These are phyloP conservation scores for Unio delphinus DNA, from an alignment of 2,888 invertebrate species.

Conservation along the genomic window DNA sequence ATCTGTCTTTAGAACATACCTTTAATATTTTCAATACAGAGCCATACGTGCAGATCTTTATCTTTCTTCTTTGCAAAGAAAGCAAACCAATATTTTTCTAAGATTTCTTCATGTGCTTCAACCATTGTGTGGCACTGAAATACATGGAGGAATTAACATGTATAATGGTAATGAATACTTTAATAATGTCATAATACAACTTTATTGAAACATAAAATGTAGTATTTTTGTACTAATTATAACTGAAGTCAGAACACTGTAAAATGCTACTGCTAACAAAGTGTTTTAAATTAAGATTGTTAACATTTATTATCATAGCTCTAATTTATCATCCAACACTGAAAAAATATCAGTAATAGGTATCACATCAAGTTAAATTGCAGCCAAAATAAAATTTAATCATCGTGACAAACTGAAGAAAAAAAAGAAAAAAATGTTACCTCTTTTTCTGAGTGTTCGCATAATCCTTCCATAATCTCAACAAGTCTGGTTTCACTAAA, in stretches of 20 bases:
- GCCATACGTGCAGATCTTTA: conserved; percentile 80
- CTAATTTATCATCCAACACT: too few species aligned
- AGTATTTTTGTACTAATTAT: too few species aligned
- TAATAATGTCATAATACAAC: too few species aligned
- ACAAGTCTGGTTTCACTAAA: conserved; percentile 87
- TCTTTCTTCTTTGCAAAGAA: conserved; percentile 75
- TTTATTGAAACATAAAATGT: too few species aligned
- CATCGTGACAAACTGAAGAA: neutral
- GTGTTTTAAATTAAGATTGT: too few species aligned
- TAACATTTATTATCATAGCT: too few species aligned
- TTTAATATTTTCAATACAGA: conserved; percentile 84
- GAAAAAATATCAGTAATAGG: neutral
- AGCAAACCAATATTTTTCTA: conserved; percentile 93
- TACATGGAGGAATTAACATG: too few species aligned
- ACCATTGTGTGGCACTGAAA: conserved; percentile 86
- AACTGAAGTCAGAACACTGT: too few species aligned
- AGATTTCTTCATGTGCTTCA: conserved; percentile 84
- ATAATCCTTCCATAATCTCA: conserved; percentile 91
- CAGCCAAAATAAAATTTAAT: neutral
- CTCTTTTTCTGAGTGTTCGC: conserved; percentile 82
- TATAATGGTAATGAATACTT: too few species aligned
- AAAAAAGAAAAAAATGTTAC: conserved; percentile 71
- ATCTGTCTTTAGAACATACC: conserved; percentile 34
- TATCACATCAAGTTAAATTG: neutral
- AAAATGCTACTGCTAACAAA: too few species aligned